Evolutionary conservation across 2,113 vertebrate genomes (phyloP).

Genomic region (Archilochus colubris): DNA sequence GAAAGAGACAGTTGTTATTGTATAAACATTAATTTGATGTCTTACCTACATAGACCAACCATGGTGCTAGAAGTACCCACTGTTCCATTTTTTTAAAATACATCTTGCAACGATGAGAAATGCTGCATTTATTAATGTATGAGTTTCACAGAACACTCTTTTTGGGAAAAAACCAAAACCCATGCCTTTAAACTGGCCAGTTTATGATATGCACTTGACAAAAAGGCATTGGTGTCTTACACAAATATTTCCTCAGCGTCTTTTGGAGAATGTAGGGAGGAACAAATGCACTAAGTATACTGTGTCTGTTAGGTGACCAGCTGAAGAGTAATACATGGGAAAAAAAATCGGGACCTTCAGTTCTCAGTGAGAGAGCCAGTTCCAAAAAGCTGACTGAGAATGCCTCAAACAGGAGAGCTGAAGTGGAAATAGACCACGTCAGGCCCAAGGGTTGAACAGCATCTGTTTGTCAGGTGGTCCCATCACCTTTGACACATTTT

Average conservation of each 20-base stretch:
- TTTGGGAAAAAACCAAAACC: background rate
- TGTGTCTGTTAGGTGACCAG: background rate
- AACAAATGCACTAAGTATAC: background rate
- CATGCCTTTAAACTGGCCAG: background rate
- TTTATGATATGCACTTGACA: background rate
- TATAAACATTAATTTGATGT: constrained; percentile 40
- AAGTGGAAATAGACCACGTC: background rate
- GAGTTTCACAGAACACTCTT: background rate
- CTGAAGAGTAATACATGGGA: background rate
- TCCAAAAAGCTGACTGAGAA: background rate
- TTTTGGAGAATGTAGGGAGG: background rate
- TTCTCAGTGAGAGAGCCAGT: background rate
- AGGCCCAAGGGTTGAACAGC: background rate
- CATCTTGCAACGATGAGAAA: constrained; percentile 46
- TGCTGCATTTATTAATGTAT: background rate
- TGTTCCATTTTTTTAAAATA: background rate
- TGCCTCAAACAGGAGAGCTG: background rate
- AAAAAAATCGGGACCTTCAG: background rate
- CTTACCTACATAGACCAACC: constrained; percentile 32
- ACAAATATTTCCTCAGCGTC: background rate
- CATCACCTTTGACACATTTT: background rate
- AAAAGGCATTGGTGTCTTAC: background rate
- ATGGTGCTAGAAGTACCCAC: background rate
- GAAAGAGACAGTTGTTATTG: constrained; percentile 78
- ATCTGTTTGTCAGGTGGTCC: background rate